Conservation (phyloP, 2,888 invertebrate genomes). For the Schizotus pectinicornis region DNA sequence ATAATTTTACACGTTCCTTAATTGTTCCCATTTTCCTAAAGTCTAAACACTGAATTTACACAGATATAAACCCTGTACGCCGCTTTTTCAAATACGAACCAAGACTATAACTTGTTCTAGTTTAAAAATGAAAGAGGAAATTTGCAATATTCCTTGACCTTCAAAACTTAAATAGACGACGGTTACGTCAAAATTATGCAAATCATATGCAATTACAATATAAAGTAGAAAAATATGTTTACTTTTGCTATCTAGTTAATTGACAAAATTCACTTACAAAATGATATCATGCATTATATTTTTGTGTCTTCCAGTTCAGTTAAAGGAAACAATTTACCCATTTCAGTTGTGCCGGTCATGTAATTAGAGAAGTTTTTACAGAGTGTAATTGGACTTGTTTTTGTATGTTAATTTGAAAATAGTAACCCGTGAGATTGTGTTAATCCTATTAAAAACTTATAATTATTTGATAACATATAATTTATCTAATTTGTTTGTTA, state of each 20-base stretch:
- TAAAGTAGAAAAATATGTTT: constrained; percentile 19
- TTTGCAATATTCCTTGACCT: constrained; percentile 9
- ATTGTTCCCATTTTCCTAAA: constrained; percentile 19
- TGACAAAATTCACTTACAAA: constrained; percentile 3
- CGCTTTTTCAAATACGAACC: constrained; percentile 1
- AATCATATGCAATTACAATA: constrained; percentile 19
- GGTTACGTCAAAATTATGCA: constrained; percentile 11
- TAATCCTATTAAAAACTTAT: not conserved
- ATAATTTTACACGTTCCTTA: not conserved
- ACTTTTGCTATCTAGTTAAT: constrained; percentile 7
- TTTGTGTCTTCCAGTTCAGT: not conserved
- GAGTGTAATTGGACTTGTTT: no score
- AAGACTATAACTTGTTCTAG: not conserved
- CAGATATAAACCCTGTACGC: constrained; percentile 16
- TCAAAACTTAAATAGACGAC: constrained; percentile 4
- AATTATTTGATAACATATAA: constrained; percentile 3
- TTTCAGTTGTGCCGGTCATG: not conserved
- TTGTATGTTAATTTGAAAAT: no score
- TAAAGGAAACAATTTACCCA: not conserved
- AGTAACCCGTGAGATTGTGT: no score
- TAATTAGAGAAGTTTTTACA: not conserved
- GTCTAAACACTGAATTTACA: constrained; percentile 1
- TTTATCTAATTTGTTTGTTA: constrained; percentile 12
- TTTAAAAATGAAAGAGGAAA: constrained; percentile 6
- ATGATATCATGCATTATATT: constrained; percentile 7